Evolutionary conservation across 2,797 vertebrate genomes (phyloP).

Genomic region (Lerista edwardsae): DNA sequence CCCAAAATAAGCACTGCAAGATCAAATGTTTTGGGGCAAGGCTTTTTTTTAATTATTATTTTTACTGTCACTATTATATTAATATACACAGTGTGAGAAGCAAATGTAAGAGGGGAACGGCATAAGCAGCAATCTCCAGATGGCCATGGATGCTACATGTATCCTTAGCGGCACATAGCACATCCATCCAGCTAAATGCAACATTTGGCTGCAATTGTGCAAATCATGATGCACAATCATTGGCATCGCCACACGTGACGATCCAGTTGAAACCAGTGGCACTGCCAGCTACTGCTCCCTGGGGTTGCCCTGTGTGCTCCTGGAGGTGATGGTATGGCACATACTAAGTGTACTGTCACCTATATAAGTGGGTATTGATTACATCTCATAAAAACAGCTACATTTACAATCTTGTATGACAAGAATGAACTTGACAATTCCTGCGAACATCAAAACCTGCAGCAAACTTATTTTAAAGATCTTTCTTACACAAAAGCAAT

Average conservation of each 20-base stretch:
- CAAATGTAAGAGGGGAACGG: neutral
- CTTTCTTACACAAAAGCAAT: neutral
- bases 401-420: neutral
- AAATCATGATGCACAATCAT: neutral
- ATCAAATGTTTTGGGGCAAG: neutral
- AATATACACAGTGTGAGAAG: constrained; percentile 11
- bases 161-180: neutral
- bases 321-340: neutral
- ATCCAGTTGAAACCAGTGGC: neutral
- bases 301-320: neutral
- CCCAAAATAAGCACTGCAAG: neutral
- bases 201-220: neutral
- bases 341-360: neutral
- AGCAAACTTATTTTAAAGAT: neutral
- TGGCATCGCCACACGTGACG: no score
- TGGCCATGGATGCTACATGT: neutral
- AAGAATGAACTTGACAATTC: neutral
- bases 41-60: no score
- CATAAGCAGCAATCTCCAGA: neutral
- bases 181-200: neutral
- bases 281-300: neutral
- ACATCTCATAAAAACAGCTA: neutral
- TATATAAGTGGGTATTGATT: neutral
- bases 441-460: neutral
- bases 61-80: neutral